Evolutionary conservation across 2,113 vertebrate genomes (phyloP).

Genomic region (Mystacornis crossleyi): DNA sequence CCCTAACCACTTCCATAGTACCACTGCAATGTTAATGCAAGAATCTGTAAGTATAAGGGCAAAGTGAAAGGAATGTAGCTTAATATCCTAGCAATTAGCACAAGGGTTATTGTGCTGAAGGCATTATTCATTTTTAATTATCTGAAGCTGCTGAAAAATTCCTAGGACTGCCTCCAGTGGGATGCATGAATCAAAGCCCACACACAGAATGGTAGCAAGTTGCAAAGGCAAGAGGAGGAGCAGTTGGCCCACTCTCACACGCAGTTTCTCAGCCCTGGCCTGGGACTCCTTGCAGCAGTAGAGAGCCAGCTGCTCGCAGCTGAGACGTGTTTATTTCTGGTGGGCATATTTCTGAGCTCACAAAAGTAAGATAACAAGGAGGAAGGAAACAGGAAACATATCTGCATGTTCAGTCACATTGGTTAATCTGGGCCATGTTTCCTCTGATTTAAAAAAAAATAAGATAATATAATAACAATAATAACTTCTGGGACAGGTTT

Average conservation of each 20-base stretch:
- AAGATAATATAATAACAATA: background rate
- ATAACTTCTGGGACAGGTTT: background rate
- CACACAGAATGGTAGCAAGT: slow-evolving; percentile 6
- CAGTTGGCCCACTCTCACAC: background rate
- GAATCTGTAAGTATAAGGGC: background rate
- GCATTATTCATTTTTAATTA: slow-evolving; percentile 56
- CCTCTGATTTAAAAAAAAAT: background rate
- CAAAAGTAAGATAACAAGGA: background rate
- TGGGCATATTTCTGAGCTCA: background rate
- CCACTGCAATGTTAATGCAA: background rate
- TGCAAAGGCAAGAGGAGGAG: slow-evolving; percentile 16
- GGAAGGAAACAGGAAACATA: slow-evolving; percentile 35
- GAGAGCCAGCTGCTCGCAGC: slow-evolving; percentile 28
- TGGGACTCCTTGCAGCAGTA: background rate
- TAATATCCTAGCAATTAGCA: slow-evolving; percentile 46
- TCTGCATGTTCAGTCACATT: background rate
- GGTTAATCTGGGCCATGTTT: slow-evolving; percentile 30
- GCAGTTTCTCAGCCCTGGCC: background rate
- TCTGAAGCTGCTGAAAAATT: slow-evolving; percentile 53
- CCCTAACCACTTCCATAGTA: background rate
- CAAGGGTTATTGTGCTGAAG: slow-evolving; percentile 56
- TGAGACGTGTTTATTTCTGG: slow-evolving; percentile 21
- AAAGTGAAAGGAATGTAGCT: slow-evolving; percentile 44
- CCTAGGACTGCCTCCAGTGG: slow-evolving; percentile 42
- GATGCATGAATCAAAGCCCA: slow-evolving; percentile 26